These are phyloP conservation scores for Nannospalax galili DNA, from an alignment of 2,113 vertebrate species.

Conservation along the genomic window DNA sequence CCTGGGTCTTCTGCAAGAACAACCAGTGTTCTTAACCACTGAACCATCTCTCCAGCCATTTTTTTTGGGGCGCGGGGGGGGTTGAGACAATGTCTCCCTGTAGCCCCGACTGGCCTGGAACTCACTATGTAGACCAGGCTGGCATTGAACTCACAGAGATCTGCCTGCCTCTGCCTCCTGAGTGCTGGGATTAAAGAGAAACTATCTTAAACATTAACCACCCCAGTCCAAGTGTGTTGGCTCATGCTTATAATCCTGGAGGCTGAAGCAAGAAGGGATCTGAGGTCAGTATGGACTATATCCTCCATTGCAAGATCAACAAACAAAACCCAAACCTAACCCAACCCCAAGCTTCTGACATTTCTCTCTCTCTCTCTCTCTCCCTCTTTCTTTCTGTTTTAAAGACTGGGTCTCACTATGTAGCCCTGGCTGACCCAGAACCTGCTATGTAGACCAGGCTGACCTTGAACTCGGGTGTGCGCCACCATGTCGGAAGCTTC, in stretches of 20 bases:
- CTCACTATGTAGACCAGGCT: no score
- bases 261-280: background rate
- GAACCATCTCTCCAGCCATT: no score
- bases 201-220: conserved; percentile 40
- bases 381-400: background rate
- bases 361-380: background rate
- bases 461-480: no score
- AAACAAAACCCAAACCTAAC: background rate
- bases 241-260: background rate
- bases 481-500: no score
- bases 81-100: no score
- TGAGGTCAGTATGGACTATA: background rate
- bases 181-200: no score
- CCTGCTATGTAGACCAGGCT: background rate
- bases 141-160: no score
- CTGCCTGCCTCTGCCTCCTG: no score
- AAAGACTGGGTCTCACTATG: background rate
- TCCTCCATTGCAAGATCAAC: background rate
- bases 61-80: no score
- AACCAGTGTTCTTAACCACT: no score
- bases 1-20: no score
- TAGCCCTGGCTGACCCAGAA: background rate
- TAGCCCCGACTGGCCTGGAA: no score
- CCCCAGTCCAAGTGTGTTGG: background rate
- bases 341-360: background rate